Evolutionary conservation across 2,113 vertebrate genomes (phyloP), one percentile per base, ranked within the genome.

Genomic region (Morone saxatilis): DNA sequence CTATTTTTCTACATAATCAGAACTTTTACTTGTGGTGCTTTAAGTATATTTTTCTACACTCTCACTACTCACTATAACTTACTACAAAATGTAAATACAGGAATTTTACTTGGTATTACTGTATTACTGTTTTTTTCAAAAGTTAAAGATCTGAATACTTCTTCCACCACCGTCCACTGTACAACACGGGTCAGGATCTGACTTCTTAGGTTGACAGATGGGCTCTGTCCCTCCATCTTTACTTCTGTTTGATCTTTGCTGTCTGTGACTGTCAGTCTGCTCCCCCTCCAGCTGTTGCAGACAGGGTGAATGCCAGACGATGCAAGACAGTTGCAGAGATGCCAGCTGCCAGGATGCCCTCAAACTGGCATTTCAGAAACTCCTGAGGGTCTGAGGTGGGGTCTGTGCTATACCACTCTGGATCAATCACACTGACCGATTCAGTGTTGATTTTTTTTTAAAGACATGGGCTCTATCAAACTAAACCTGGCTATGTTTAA

Each of bases 231-330:
- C 70, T 74, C 80, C 61, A 43, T 88, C 88, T 84, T 91, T 83
- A 84, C 88, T 86, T 86, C 45, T 78, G 80, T 93, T 88, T 92
- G 92, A 93, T 91, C 89, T 83, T 57, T 71, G 77, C 79, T 62
- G 76, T 80, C 83, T 82, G 50, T 75, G 80, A 84, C 80, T 92
- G 86, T 88, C 87, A 84, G 85, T 77, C 75, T 60, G 71, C 73
- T 50, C 45, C n/a, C 70, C 76, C 70, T 80, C 89, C 93, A 94
- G 92, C 90, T 93, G 93, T 83, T 90, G 86, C 79, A 78, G 69
- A 50, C 81, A 72, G 76, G 48, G 85, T 54, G 40, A 76, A 78
- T 40, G 87, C 86, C 89, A 89, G 86, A 79, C 61, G 66, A 85
- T 11, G 81, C 80, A 65, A 74, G 80, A 59, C 88, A 59, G 70